phyloP scores from a whole-genome alignment of 2,888 invertebrate genomes.

The Tetranychus truncatus region DNA sequence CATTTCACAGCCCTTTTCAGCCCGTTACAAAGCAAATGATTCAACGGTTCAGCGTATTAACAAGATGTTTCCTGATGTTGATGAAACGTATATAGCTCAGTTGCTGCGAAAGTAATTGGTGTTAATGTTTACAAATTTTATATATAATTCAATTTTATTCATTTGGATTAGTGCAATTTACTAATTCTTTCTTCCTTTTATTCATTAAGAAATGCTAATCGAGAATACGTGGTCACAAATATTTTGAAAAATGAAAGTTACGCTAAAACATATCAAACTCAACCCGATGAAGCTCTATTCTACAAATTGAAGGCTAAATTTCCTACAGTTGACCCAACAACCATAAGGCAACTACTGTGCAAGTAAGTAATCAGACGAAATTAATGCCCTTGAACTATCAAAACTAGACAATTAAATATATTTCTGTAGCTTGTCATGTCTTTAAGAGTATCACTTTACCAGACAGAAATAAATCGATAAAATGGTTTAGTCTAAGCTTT shows the following conservation, averaged over 20 bases:
- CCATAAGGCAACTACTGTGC: constrained; percentile 25
- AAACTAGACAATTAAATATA: too few relatives aligned
- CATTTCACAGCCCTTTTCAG: constrained; percentile 11
- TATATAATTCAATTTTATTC: neutral
- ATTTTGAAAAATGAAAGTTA: constrained; percentile 81
- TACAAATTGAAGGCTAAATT: constrained; percentile 26
- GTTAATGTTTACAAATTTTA: neutral
- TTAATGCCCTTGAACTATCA: neutral
- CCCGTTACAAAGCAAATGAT: constrained; percentile 15
- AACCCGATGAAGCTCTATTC: constrained; percentile 25
- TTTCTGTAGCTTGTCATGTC: neutral
- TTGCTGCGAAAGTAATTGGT: constrained; percentile 15
- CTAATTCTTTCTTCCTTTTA: neutral
- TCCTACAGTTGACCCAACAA: constrained; percentile 26
- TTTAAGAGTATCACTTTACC: neutral
- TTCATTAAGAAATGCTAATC: constrained; percentile 61
- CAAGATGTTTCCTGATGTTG: constrained; percentile 20
- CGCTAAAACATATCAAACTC: constrained; percentile 26
- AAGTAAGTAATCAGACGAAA: constrained; percentile 21
- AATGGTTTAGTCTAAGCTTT: neutral
- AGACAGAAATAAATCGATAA: neutral
- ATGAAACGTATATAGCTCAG: constrained; percentile 18
- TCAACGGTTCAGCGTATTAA: constrained; percentile 12
- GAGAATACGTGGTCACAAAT: constrained; percentile 77
- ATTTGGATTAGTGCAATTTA: neutral